phyloP scores from a whole-genome alignment of 1,140 invertebrate species.

The Drosophila oshimai region DNA sequence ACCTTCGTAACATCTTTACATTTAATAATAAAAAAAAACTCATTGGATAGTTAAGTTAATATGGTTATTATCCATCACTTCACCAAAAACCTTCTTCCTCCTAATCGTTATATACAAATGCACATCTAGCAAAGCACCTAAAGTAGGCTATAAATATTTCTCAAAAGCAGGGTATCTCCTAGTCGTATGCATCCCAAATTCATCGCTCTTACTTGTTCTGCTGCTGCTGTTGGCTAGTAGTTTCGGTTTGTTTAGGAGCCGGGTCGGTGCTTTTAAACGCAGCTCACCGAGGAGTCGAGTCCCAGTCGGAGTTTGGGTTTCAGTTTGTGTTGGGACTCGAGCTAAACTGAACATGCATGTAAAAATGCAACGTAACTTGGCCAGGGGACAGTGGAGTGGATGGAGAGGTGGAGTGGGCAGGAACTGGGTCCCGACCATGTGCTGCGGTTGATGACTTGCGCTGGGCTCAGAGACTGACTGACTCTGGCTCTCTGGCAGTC shows the following conservation, averaged over 20 bases:
- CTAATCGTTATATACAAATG: too few species aligned
- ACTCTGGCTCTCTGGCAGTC: constrained; percentile 52
- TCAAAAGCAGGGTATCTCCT: background rate
- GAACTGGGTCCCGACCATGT: constrained; percentile 29
- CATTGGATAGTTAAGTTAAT: too few species aligned
- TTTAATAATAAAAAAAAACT: too few species aligned
- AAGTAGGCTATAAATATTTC: too few species aligned
- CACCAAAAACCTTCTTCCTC: too few species aligned
- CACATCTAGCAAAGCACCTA: accelerated
- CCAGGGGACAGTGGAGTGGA: constrained; percentile 22
- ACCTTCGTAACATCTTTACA: too few species aligned
- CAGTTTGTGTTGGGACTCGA: constrained; percentile 35
- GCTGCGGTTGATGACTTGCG: constrained; percentile 72
- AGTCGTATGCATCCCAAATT: background rate
- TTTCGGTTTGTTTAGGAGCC: constrained; percentile 71
- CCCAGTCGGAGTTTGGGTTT: constrained; percentile 24
- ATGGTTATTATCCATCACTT: too few species aligned
- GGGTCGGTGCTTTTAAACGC: constrained; percentile 70
- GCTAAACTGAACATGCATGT: constrained; percentile 65
- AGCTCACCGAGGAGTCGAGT: constrained; percentile 13
- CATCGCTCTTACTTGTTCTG: constrained; percentile 6
- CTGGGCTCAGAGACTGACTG: constrained; percentile 65
- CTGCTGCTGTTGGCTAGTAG: constrained; percentile 55
- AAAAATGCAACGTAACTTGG: constrained; percentile 76
- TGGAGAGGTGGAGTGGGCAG: constrained; percentile 10